phyloP scores from a whole-genome alignment of 2,888 invertebrate genomes.

The Colostygia pectinataria region DNA sequence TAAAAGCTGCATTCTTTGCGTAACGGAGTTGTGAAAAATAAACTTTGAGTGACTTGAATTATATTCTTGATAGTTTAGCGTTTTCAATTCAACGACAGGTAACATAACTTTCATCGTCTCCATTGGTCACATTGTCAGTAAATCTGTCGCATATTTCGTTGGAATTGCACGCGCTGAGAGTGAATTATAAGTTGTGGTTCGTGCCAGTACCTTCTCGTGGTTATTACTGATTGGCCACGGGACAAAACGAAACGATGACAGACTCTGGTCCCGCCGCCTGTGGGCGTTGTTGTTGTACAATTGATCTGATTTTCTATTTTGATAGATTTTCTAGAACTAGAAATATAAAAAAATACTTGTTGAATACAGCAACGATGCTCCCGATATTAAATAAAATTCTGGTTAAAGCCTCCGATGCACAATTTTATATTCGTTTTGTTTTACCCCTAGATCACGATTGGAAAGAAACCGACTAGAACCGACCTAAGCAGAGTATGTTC shows the following conservation, averaged over 20 bases:
- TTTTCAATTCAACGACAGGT: neutral
- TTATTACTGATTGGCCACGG: slow-evolving; percentile 61
- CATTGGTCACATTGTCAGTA: slow-evolving; percentile 1
- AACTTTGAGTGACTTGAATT: too few species aligned
- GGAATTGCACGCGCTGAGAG: slow-evolving; percentile 8
- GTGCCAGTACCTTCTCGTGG: slow-evolving; percentile 21
- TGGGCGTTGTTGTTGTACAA: slow-evolving; percentile 42
- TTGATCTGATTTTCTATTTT: slow-evolving; percentile 34
- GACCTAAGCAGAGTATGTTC: too few species aligned
- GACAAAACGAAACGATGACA: slow-evolving; percentile 37
- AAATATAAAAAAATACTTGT: neutral
- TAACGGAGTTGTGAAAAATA: too few species aligned
- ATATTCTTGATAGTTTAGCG: too few species aligned
- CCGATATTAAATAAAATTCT: too few species aligned
- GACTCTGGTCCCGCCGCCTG: slow-evolving; percentile 33
- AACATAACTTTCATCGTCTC: neutral
- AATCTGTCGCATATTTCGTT: slow-evolving; percentile 15
- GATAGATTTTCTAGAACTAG: slow-evolving; percentile 3
- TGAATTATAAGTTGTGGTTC: slow-evolving; percentile 18
- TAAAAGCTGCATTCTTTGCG: too few species aligned
- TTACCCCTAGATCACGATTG: neutral
- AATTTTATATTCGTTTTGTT: too few species aligned
- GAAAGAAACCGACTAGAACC: too few species aligned
- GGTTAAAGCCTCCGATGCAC: too few species aligned
- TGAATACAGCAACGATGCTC: neutral